These are phyloP conservation scores for Galago senegalensis DNA, from an alignment of 2,797 vertebrate genomes.

Conservation along the genomic window DNA sequence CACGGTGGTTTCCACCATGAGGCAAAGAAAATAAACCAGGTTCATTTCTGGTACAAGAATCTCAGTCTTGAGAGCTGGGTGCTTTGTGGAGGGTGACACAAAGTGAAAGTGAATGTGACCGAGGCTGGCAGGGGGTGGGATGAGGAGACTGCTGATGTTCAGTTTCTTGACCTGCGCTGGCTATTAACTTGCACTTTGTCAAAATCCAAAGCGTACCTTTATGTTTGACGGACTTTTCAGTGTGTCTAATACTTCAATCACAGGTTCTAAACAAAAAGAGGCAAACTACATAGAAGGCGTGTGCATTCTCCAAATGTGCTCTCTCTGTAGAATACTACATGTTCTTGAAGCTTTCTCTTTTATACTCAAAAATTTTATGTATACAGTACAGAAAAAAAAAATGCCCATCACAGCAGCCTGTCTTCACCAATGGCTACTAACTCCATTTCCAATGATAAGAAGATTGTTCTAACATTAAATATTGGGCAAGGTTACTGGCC, in stretches of 20 bases:
- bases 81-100: neutral
- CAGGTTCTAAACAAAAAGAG: neutral
- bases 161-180: neutral
- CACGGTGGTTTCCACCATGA: neutral
- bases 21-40: conserved; percentile 1
- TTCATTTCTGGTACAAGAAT: neutral
- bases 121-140: neutral
- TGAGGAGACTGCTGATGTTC: neutral
- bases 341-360: neutral
- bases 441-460: conserved; percentile 27
- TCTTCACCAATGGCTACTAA: conserved; percentile 26
- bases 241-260: neutral
- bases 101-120: neutral
- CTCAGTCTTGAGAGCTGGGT: neutral
- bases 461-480: conserved; percentile 11
- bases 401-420: neutral
- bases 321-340: neutral
- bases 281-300: conserved; percentile 11
- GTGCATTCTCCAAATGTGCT: conserved; percentile 28
- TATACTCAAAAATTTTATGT: conserved; percentile 19
- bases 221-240: neutral
- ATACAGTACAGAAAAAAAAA: neutral
- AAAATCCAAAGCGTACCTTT: neutral
- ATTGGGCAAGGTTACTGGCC: conserved; percentile 29
- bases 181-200: neutral